These are phyloP conservation scores for Drosophila kanapiae DNA, from an alignment of 1,140 invertebrate genomes.

Conservation along the genomic window DNA sequence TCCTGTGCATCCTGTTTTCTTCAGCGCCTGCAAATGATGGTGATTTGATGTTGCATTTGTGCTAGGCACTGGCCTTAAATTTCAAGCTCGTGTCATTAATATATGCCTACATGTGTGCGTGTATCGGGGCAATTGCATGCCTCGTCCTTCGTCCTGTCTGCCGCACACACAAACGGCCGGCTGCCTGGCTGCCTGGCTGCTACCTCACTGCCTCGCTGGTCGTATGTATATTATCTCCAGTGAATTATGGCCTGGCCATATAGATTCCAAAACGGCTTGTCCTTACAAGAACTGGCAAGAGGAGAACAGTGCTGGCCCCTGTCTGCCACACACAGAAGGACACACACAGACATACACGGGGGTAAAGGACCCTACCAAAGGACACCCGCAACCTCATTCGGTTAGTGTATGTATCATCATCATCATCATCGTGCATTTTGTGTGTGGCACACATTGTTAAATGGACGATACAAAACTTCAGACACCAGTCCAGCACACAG, in stretches of 20 bases:
- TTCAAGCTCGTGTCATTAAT: conserved; percentile 53
- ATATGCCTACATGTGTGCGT: conserved; percentile 34
- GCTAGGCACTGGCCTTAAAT: conserved; percentile 41
- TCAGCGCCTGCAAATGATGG: conserved; percentile 2
- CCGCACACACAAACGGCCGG: conserved; percentile 7
- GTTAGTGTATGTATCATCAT: conserved; percentile 63
- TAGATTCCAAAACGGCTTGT: conserved; percentile 81
- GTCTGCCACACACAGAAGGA: conserved; percentile 44
- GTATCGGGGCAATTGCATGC: conserved; percentile 39
- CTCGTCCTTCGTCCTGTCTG: conserved; percentile 37
- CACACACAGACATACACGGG: conserved; percentile 3
- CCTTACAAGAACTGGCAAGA: conserved; percentile 61
- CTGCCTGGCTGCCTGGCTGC: too few relatives aligned
- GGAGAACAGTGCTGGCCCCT: conserved; percentile 21
- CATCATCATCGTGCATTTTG: conserved; percentile 68
- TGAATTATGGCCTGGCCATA: conserved; percentile 79
- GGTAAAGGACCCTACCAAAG: conserved; percentile 13
- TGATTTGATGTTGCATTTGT: conserved; percentile 22
- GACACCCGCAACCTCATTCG: conserved; percentile 7
- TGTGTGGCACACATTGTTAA: conserved; percentile 82
- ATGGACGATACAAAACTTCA: conserved; percentile 83
- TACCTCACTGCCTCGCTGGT: conserved; percentile 3
- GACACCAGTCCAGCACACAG: conserved; percentile 21
- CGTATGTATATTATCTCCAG: conserved; percentile 82
- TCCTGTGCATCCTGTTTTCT: conserved; percentile 1